phyloP scores from a whole-genome alignment of 2,797 vertebrate genomes.

The Phoxinus dragarum region DNA sequence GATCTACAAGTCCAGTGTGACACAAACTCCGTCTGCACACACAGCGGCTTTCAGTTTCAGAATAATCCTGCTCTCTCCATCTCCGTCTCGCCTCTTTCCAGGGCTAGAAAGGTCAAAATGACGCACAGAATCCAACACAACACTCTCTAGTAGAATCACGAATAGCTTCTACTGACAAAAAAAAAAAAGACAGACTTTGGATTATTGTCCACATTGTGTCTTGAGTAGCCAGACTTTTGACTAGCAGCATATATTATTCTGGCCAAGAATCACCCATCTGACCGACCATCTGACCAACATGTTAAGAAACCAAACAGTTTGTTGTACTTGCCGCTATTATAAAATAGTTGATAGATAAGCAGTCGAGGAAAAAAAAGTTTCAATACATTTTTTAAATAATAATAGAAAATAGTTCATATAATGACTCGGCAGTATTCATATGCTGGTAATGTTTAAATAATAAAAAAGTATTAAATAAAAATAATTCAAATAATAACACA shows the following conservation, averaged over 20 bases:
- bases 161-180: constrained; percentile 15
- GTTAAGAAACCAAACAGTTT: not conserved
- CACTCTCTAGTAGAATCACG: not conserved
- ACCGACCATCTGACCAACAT: constrained; percentile 13
- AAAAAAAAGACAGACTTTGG: constrained; percentile 10
- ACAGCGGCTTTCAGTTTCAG: constrained; percentile 7
- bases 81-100: constrained; percentile 18
- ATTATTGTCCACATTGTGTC: constrained; percentile 1
- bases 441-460: not conserved
- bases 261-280: not conserved
- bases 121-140: constrained; percentile 18
- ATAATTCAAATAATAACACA: not conserved
- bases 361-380: not conserved
- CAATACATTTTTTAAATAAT: not conserved
- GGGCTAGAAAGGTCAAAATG: constrained; percentile 38
- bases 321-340: not conserved
- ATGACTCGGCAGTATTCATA: not conserved
- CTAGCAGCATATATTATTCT: not conserved
- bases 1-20: constrained; percentile 42
- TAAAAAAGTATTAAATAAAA: not conserved
- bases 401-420: not conserved
- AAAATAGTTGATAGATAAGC: not conserved
- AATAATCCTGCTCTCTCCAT: constrained; percentile 18
- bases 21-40: constrained; percentile 25
- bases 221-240: constrained; percentile 21